phyloP scores from a whole-genome alignment of 2,888 invertebrate species.

The Dorcus parallelipipedus region DNA sequence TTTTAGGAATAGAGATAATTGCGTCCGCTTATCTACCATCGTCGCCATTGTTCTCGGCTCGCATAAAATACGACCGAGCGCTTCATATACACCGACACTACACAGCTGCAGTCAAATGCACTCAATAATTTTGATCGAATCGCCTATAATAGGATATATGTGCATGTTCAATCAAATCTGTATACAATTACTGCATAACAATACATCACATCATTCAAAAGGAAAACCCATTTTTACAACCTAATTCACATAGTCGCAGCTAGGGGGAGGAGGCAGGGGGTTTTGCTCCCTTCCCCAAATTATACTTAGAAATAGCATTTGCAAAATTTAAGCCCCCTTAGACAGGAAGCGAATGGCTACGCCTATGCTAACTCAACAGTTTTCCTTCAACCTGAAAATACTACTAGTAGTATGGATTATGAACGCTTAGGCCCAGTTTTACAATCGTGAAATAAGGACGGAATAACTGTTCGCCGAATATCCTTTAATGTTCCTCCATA shows the following conservation, averaged over 20 bases:
- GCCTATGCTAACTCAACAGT: too few relatives aligned
- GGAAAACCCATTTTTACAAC: background rate
- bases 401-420: too few relatives aligned
- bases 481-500: too few relatives aligned
- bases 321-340: too few relatives aligned
- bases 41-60: slow-evolving; percentile 13
- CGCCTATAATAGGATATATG: slow-evolving; percentile 16
- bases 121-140: slow-evolving; percentile 18
- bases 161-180: slow-evolving; percentile 17
- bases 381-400: too few relatives aligned
- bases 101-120: slow-evolving; percentile 17
- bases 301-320: too few relatives aligned
- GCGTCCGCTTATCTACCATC: slow-evolving; percentile 15
- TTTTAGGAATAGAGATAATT: slow-evolving; percentile 21
- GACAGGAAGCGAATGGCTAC: too few relatives aligned
- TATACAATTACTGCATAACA: slow-evolving; percentile 13
- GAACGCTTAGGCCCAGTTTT: too few relatives aligned
- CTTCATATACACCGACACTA: slow-evolving; percentile 13
- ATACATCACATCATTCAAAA: background rate
- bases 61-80: slow-evolving; percentile 12
- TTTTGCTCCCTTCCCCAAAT: too few relatives aligned
- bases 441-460: too few relatives aligned
- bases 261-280: too few relatives aligned
- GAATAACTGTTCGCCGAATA: too few relatives aligned
- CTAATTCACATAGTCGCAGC: background rate